Percentiles rank a stretch among this genome's conserved stretches.
These are phyloP conservation scores for Theristicus caerulescens DNA, from an alignment of 2,113 vertebrate species.

Conservation along the genomic window DNA sequence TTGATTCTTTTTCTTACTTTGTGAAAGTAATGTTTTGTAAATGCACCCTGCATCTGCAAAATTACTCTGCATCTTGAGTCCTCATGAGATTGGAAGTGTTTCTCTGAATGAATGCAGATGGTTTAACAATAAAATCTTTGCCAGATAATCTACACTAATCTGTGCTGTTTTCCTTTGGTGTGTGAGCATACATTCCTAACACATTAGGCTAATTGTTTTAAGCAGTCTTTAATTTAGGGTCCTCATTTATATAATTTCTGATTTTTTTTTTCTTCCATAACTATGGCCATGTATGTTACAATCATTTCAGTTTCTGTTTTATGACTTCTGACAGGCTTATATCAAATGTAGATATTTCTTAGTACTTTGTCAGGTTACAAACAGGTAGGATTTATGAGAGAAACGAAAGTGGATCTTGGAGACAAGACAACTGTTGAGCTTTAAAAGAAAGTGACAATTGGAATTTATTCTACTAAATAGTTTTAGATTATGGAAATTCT, in stretches of 20 bases:
- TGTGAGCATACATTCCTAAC: not conserved
- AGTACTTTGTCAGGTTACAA: not conserved
- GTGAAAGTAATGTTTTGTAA: not conserved
- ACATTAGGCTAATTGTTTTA: not conserved
- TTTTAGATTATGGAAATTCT: not conserved
- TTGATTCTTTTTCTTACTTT: not conserved
- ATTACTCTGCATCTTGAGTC: not conserved
- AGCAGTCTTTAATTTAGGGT: not conserved
- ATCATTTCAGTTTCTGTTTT: not conserved
- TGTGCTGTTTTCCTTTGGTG: not conserved
- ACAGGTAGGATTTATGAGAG: not conserved
- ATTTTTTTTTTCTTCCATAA: not conserved
- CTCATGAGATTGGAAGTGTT: not conserved
- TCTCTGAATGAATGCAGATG: not conserved
- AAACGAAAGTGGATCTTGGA: not conserved
- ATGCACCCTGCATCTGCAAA: not conserved
- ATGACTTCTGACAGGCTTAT: not conserved
- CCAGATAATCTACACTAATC: not conserved
- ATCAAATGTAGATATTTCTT: not conserved
- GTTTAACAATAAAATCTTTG: not conserved
- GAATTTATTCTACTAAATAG: not conserved
- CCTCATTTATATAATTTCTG: not conserved
- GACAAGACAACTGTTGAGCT: not conserved
- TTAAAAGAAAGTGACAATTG: not conserved
- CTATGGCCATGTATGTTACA: not conserved